A percentile compares a stretch with the other conserved stretches of the same genome.
Conservation (phyloP, 2,113 vertebrate species). For the Platycercus adscitus region DNA sequence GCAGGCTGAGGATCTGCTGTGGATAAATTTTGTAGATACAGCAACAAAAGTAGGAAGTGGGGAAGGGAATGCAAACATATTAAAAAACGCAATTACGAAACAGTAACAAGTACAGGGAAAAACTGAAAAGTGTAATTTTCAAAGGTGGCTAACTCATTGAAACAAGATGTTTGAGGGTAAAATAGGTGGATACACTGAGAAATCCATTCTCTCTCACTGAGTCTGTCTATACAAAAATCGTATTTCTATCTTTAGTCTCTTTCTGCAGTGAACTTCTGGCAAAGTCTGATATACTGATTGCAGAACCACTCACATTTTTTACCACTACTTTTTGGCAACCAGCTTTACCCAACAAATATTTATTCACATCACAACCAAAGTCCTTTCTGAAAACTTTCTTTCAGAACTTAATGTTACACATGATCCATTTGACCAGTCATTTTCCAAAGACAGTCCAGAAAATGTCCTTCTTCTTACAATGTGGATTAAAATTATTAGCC, state of each 20-base stretch:
- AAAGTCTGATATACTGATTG: neutral
- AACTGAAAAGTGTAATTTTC: neutral
- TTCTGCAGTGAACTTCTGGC: neutral
- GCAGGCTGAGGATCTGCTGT: neutral
- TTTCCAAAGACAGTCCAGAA: neutral
- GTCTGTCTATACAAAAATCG: neutral
- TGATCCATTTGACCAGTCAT: neutral
- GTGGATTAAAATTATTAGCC: neutral
- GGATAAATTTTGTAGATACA: neutral
- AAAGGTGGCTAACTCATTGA: neutral
- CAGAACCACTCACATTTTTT: neutral
- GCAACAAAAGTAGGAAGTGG: neutral
- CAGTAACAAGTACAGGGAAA: neutral
- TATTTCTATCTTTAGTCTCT: neutral
- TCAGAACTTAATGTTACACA: neutral
- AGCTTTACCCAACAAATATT: neutral
- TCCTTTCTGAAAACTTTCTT: neutral
- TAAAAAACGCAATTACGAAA: neutral
- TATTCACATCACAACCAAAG: neutral
- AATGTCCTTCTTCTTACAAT: neutral
- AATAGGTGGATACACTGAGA: fast-evolving
- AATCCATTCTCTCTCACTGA: neutral
- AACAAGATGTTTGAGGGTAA: neutral
- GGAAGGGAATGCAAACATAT: fast-evolving
- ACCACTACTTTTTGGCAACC: neutral